Base-by-base conservation (phyloP, 2,888 invertebrate genomes). In the Eurytoma californica region DNA sequence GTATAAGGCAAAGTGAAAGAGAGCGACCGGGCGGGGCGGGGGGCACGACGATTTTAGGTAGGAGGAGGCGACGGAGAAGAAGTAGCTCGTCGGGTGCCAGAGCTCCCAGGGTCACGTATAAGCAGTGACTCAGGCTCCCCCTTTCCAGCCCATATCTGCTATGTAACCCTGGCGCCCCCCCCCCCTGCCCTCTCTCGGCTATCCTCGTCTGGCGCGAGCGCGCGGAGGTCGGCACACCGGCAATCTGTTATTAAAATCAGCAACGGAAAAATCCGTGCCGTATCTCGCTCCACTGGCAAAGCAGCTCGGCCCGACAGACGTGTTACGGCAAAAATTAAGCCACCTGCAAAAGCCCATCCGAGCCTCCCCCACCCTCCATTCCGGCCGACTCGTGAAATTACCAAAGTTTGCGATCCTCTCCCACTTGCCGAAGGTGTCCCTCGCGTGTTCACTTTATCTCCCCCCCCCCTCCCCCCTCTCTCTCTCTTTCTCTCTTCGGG, bases 191-290 rank as follows among this genome's bases (percentile, higher is more conserved):
- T 12, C 55, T 47, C 24, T 24, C 24, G 24, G 24, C 39, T 39
- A 30, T 30, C 14, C n/a, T 16, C 53, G 39, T 24, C 39, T 39
- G 39, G 60, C 30, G 47, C 30, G 53, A n/a, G 39, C 49, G 63
- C 65, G 68, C 68, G 51, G 13, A 53, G 80, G 81, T 77, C 82
- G 82, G 81, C 49, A 16, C 72, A 73, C 68, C 47, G 73, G 73
- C 79, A 88, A 88, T 88, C 88, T 89, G 88, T 90, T 90, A 90
- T 90, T 90, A 90, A 90, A 89, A 90, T 90, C 90, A 89, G 89
- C 88, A 89, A 89, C 88, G 89, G 89, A 90, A 90, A 90, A 90
- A 89, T 90, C 87, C 90, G 90, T 90, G 90, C 90, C 89, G 87
- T 90, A 90, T 90, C 90, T 89, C 80, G 83, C 60, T 77, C 53